Base-by-base conservation (phyloP, 2,888 invertebrate species). In the Sarcophaga rosellei region DNA sequence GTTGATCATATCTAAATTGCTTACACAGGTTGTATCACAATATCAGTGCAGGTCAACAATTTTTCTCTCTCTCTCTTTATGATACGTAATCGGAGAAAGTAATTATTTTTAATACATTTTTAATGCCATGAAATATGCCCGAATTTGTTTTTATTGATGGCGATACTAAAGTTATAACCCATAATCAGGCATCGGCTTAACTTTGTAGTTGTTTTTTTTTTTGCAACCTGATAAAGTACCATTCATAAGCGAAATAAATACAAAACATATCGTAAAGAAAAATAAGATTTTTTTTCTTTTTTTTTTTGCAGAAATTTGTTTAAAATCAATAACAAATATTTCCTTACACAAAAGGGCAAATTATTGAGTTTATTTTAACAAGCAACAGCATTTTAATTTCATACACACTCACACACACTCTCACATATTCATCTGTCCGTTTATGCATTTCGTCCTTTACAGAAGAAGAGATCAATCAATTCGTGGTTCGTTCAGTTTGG, bases 281-380 rank as follows among this genome's bases (percentile, higher is more conserved):
- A 35, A 35, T 8, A 1, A 10, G n/a, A n/a, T n/a, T 35, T 35
- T 35, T 10, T 10, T 35, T 35, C 10, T 2, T 10, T 35, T 35
- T 10, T 35, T 35, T 35, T 35, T 35, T 45, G 45, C 23, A 35
- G 53, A 83, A 72, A 78, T 78, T 74, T 78, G 69, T 69, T 84
- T 63, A 65, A 84, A 84, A 84, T 79, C 84, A 84, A 84, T 84
- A 79, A 84, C 59, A 82, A 82, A 72, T 53, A 66, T 35, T 77
- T 25, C 4, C 17, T 68, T 62, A 73, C 23, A 62, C n/a, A 69
- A 78, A 44, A 62, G 17, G 25, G 57, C 69, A 70, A 84, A 79
- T 79, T 75, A 79, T 84, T 84, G 25, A 84, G 21, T 79, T 79
- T 59, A 79, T 84, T 79, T 84, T 69, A 79, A 84, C 78, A 79